phyloP scores from a whole-genome alignment of 2,888 invertebrate species.

The Troides aeacus region DNA sequence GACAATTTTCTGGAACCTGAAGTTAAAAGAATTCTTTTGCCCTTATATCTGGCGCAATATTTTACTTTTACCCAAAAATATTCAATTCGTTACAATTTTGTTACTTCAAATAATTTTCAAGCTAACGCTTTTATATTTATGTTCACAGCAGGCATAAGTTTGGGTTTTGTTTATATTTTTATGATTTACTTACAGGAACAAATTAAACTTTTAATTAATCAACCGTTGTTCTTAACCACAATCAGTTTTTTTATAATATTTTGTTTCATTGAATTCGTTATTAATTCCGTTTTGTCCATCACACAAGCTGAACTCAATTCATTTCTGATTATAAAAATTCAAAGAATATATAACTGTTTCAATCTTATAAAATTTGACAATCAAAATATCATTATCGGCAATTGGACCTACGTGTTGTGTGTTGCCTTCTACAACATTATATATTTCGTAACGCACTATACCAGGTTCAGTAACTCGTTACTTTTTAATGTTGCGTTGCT shows the following conservation, averaged over 20 bases:
- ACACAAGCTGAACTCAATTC: background rate
- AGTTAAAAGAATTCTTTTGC: background rate
- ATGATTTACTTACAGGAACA: background rate
- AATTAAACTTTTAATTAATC: too few species aligned
- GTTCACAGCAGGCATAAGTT: background rate
- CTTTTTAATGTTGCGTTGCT: background rate
- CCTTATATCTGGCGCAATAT: constrained; percentile 4
- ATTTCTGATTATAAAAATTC: constrained; percentile 1
- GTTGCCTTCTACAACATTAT: background rate
- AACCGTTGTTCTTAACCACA: too few species aligned
- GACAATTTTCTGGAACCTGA: constrained; percentile 12
- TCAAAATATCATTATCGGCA: background rate
- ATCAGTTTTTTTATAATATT: background rate
- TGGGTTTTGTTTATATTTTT: background rate
- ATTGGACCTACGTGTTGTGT: background rate
- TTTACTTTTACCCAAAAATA: constrained; percentile 5
- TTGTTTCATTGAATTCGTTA: background rate
- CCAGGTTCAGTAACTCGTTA: background rate
- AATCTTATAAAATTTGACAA: background rate
- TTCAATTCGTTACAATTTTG: constrained; percentile 3
- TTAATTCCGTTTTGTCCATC: background rate
- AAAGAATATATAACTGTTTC: constrained; percentile 13
- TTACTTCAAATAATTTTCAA: constrained; percentile 1
- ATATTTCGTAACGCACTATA: background rate
- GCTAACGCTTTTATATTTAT: background rate